A percentile compares a stretch with the other conserved stretches of the same genome.
Evolutionary conservation across 2,888 invertebrate genomes (phyloP).

Genomic region (Glaucopsyche alexis): DNA sequence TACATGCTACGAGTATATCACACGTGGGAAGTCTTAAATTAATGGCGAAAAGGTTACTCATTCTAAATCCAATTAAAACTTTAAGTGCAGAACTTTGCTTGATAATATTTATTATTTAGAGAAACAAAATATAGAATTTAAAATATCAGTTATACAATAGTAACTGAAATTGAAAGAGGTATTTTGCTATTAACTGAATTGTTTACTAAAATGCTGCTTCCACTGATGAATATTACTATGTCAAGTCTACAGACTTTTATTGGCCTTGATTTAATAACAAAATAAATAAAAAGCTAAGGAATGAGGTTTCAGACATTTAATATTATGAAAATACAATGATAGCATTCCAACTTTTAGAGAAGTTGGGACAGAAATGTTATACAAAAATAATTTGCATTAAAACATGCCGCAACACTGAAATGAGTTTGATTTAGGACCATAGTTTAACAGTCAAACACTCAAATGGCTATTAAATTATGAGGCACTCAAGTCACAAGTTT

Average conservation of each 20-base stretch:
- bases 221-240: too few relatives aligned
- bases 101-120: background rate
- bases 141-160: too few relatives aligned
- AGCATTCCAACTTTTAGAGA: background rate
- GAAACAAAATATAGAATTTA: too few relatives aligned
- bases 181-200: too few relatives aligned
- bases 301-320: background rate
- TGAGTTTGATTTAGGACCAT: background rate
- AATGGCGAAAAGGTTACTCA: constrained; percentile 18
- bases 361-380: background rate
- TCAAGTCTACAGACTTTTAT: too few relatives aligned
- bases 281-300: too few relatives aligned
- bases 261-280: too few relatives aligned
- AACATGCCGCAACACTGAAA: too few relatives aligned
- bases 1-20: too few relatives aligned
- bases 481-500: background rate
- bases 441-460: background rate
- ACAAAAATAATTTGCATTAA: background rate
- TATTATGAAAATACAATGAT: background rate
- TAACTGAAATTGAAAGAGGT: too few relatives aligned
- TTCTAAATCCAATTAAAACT: constrained; percentile 11
- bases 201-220: too few relatives aligned
- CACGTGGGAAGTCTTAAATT: background rate
- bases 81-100: background rate
- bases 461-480: background rate